Evolutionary conservation across 1,140 invertebrate species (phyloP).

Genomic region (Maconellicoccus hirsutus): DNA sequence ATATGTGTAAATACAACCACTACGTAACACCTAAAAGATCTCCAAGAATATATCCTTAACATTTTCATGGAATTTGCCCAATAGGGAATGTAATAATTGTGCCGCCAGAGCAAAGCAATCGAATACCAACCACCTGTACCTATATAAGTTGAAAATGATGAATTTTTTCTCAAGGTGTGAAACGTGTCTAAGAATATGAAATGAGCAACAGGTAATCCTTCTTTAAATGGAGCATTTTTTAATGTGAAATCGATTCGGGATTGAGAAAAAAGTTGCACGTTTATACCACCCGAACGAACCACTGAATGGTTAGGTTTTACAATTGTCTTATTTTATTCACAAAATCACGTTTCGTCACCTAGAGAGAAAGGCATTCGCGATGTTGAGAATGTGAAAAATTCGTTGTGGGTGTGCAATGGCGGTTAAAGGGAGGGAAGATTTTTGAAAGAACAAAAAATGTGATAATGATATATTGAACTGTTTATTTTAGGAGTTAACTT

Average conservation of each 20-base stretch:
- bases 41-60: too few species aligned
- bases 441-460: neutral
- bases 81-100: too few species aligned
- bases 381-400: neutral
- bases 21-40: too few species aligned
- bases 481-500: slow-evolving; percentile 25
- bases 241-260: neutral
- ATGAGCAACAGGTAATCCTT: neutral
- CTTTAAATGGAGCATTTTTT: neutral
- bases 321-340: neutral
- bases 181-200: neutral
- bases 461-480: neutral
- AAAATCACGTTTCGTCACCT: neutral
- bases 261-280: neutral
- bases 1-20: too few species aligned
- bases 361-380: neutral
- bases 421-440: slow-evolving; percentile 11
- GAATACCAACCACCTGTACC: too few species aligned
- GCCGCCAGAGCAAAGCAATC: too few species aligned
- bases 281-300: too few species aligned
- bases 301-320: neutral
- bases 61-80: too few species aligned
- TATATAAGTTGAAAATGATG: too few species aligned
- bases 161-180: too few species aligned
- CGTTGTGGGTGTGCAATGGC: neutral